phyloP scores from a whole-genome alignment of 1,140 invertebrate species.

The Charaxes varanes region DNA sequence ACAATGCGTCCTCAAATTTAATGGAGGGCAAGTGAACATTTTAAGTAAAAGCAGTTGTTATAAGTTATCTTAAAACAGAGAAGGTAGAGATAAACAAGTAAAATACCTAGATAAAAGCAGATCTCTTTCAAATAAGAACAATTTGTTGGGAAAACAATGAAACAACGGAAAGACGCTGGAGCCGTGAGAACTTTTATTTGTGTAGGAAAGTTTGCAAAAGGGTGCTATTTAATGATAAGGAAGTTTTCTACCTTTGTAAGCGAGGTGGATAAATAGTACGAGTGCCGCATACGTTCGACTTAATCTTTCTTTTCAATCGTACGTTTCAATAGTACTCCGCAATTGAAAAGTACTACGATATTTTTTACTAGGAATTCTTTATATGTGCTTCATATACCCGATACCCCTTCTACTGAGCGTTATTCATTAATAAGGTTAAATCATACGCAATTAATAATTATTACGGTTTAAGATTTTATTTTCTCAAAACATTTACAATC shows the following conservation, averaged over 20 bases:
- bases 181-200: constrained; percentile 34
- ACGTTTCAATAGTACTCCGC: too few relatives aligned
- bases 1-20: background rate
- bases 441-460: too few relatives aligned
- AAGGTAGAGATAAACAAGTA: constrained; percentile 14
- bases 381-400: too few relatives aligned
- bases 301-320: too few relatives aligned
- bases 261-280: constrained; percentile 9
- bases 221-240: constrained; percentile 38
- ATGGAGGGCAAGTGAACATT: constrained; percentile 3
- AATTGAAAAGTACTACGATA: too few relatives aligned
- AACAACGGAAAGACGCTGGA: constrained; percentile 24
- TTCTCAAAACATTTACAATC: too few relatives aligned
- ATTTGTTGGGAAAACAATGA: constrained; percentile 31
- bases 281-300: too few relatives aligned
- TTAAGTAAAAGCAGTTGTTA: constrained; percentile 2
- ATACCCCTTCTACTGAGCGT: too few relatives aligned
- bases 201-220: constrained; percentile 31
- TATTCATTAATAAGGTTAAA: too few relatives aligned
- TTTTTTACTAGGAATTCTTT: too few relatives aligned
- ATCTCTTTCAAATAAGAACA: constrained; percentile 27
- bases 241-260: constrained; percentile 21
- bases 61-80: constrained; percentile 9
- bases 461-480: too few relatives aligned
- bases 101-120: constrained; percentile 14